Base-by-base conservation (phyloP, 2,113 vertebrate genomes). In the Gasterosteus nipponicus region DNA sequence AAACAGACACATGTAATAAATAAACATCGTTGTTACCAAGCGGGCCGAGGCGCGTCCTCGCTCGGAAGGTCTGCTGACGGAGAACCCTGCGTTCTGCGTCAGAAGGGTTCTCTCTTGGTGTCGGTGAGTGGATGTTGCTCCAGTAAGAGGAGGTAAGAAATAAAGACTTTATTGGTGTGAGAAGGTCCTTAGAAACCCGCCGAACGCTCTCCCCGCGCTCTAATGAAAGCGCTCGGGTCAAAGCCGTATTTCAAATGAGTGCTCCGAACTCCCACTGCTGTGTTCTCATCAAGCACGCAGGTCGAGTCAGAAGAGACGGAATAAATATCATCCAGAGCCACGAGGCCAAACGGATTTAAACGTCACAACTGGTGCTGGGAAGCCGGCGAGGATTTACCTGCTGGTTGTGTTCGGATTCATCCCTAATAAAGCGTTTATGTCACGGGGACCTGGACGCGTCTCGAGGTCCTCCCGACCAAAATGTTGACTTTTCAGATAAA, bases 161-260 rank as follows among this genome's bases (percentile, higher is more conserved):
- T 74, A 82, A 84, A 86, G 53, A 59, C 72, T 87, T 87, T 83
- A 89, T 62, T 88, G 73, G 81, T 89, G 85, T 88, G 85, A 89
- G 86, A 87, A 90, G 85, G 84, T 89, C 80, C 82, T 78, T 58
- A 81, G 74, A 82, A 90, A 74, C 71, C 67, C 75, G 22, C 83
- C 57, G 82, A 84, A 86, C 80, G 71, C 56, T 51, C 58, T 83
- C 88, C 77, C 87, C 53, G 22, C 4, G 73, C 86, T 83, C 83
- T 69, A 75, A 86, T 89, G 85, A 93, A 89, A 77, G 46, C 81
- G 82, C 70, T 73, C 1, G 39, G 85, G 89, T 89, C 86, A 86
- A 73, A 75, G 81, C 83, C 61, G 76, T 87, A 84, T 86, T 89
- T 90, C 75, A 88, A 73, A 88, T 75, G 76, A 82, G 77, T 83